These are phyloP conservation scores for Cosmopolites sordidus DNA, from an alignment of 2,888 invertebrate species.

Conservation along the genomic window DNA sequence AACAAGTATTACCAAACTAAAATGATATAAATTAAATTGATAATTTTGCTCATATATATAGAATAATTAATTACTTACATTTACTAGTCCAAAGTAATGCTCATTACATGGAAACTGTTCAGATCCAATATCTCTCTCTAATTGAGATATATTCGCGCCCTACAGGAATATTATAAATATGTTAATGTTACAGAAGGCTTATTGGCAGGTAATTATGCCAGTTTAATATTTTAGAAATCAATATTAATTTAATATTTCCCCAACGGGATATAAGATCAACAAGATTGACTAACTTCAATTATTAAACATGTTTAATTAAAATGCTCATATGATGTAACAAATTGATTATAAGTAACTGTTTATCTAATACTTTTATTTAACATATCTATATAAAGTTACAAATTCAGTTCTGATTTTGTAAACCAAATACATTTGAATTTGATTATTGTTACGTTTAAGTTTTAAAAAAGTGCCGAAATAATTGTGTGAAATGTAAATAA, in stretches of 20 bases:
- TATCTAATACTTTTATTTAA: too few species aligned
- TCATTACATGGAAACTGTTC: conserved; percentile 98
- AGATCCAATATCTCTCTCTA: conserved; percentile 98
- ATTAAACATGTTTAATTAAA: too few species aligned
- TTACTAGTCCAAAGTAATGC: conserved; percentile 98
- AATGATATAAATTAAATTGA: conserved; percentile 36
- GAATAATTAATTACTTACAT: conserved; percentile 65
- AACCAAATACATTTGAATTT: too few species aligned
- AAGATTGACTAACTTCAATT: too few species aligned
- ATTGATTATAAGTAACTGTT: too few species aligned
- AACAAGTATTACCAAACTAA: conserved; percentile 99
- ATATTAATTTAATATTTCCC: background rate
- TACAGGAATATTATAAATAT: conserved; percentile 48
- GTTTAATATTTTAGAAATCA: background rate
- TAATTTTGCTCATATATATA: background rate
- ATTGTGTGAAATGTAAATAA: background rate
- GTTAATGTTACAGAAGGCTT: too few species aligned
- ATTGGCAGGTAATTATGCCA: background rate
- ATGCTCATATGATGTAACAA: too few species aligned
- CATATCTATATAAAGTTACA: too few species aligned
- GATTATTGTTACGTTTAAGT: too few species aligned
- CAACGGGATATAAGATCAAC: too few species aligned
- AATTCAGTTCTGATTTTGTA: too few species aligned
- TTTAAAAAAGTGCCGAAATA: background rate
- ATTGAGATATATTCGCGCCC: conserved; percentile 99